These are phyloP conservation scores for Chrysogorgia sp. DNA, from an alignment of 92 coral and sea anemone species.

Conservation along the genomic window DNA sequence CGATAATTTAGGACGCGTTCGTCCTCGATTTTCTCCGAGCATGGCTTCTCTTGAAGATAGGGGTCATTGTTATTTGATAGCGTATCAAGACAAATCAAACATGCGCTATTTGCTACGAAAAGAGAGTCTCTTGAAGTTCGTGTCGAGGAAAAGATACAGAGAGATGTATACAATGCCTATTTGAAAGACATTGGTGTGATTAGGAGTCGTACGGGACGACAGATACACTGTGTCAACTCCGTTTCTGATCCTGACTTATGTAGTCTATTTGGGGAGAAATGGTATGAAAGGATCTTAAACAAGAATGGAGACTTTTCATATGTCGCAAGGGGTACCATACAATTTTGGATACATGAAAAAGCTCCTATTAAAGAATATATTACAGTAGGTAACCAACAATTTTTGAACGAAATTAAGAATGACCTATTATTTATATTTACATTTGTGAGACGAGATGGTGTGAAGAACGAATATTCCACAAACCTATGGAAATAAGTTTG, in stretches of 20 bases:
- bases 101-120: conserved; percentile 14
- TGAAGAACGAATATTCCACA: not conserved
- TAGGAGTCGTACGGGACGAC: conserved; percentile 9
- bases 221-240: conserved; percentile 20
- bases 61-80: conserved; percentile 14
- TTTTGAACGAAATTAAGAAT: conserved; percentile 44
- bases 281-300: conserved; percentile 49
- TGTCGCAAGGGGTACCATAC: conserved; percentile 47
- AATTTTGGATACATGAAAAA: conserved; percentile 22
- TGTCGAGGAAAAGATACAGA: conserved; percentile 23
- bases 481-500: conserved; percentile 16
- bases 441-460: conserved; percentile 56
- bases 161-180: conserved; percentile 32
- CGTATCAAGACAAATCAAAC: conserved; percentile 18
- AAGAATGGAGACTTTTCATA: conserved; percentile 48
- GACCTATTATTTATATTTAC: conserved; percentile 37
- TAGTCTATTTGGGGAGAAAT: conserved; percentile 8
- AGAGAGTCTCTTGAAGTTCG: conserved; percentile 39
- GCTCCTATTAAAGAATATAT: conserved; percentile 6
- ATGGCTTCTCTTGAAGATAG: conserved; percentile 23
- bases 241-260: not conserved
- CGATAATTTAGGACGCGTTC: conserved; percentile 19
- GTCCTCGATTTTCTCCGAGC: conserved; percentile 32
- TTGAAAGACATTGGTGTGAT: not conserved
- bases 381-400: conserved; percentile 23